These are phyloP conservation scores for Sakesphorus luctuosus DNA, from an alignment of 2,113 vertebrate genomes.

Conservation along the genomic window DNA sequence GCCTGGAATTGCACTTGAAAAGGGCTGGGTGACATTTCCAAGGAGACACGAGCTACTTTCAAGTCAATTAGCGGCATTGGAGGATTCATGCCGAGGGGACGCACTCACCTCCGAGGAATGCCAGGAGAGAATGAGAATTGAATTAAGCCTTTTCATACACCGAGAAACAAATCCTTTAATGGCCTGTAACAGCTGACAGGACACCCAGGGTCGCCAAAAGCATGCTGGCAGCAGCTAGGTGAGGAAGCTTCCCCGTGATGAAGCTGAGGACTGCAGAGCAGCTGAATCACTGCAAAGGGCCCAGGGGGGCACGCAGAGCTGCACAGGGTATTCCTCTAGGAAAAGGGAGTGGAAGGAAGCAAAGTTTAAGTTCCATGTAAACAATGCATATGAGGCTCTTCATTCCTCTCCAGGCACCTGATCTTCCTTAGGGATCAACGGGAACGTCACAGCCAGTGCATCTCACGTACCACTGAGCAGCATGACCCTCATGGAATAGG, in stretches of 20 bases:
- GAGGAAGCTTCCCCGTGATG: background rate
- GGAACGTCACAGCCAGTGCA: background rate
- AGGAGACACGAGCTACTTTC: constrained; percentile 69
- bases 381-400: background rate
- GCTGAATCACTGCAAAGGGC: background rate
- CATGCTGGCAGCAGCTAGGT: constrained; percentile 2
- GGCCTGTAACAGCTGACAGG: constrained; percentile 37
- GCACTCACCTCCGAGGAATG: constrained; percentile 52
- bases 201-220: constrained; percentile 31
- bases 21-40: constrained; percentile 74
- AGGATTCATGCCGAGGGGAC: constrained; percentile 53
- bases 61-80: constrained; percentile 69
- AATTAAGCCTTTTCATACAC: constrained; percentile 55
- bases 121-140: constrained; percentile 53
- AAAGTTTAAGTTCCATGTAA: background rate
- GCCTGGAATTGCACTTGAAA: constrained; percentile 75
- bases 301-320: background rate
- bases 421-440: background rate
- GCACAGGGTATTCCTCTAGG: background rate
- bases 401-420: background rate
- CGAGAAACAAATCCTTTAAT: constrained; percentile 62
- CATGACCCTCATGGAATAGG: fast-evolving
- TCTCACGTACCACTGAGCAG: background rate
- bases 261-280: background rate
- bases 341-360: background rate